phyloP scores from a whole-genome alignment of 2,888 invertebrate genomes.

The Gastracanthus pulcherrimus region DNA sequence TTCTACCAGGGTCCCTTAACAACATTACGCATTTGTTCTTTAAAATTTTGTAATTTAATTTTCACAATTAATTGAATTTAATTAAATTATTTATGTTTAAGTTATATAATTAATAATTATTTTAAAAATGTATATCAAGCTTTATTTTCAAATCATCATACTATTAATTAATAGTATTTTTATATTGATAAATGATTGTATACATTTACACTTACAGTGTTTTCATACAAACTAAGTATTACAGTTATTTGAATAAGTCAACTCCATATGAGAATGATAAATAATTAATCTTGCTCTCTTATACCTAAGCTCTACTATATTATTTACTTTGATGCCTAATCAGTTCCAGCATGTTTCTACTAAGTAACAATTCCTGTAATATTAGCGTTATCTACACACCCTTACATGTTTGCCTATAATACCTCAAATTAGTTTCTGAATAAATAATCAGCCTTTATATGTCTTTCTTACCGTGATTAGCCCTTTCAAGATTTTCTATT shows the following conservation, averaged over 20 bases:
- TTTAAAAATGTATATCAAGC: too few species aligned
- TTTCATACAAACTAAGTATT: not conserved
- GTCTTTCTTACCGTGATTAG: not conserved
- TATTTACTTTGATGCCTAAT: slow-evolving; percentile 42
- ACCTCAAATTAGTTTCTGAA: slow-evolving; percentile 37
- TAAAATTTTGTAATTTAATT: too few species aligned
- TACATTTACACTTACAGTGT: not conserved
- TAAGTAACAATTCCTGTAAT: slow-evolving; percentile 41
- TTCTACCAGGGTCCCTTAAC: too few species aligned
- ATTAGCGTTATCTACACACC: slow-evolving; percentile 23
- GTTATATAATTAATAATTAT: too few species aligned
- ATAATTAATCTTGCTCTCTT: slow-evolving; percentile 19
- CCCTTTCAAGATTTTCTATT: too few species aligned
- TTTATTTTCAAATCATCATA: too few species aligned
- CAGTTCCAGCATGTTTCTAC: slow-evolving; percentile 20
- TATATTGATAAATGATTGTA: too few species aligned
- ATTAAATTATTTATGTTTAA: too few species aligned
- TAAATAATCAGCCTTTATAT: slow-evolving; percentile 28
- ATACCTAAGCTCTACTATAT: not conserved
- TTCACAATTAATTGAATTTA: too few species aligned
- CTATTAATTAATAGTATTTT: too few species aligned
- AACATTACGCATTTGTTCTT: too few species aligned
- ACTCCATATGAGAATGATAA: not conserved
- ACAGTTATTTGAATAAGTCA: not conserved
- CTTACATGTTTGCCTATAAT: not conserved